Evolutionary conservation across 2,113 vertebrate genomes (phyloP).

Genomic region (Psephotus haematonotus): DNA sequence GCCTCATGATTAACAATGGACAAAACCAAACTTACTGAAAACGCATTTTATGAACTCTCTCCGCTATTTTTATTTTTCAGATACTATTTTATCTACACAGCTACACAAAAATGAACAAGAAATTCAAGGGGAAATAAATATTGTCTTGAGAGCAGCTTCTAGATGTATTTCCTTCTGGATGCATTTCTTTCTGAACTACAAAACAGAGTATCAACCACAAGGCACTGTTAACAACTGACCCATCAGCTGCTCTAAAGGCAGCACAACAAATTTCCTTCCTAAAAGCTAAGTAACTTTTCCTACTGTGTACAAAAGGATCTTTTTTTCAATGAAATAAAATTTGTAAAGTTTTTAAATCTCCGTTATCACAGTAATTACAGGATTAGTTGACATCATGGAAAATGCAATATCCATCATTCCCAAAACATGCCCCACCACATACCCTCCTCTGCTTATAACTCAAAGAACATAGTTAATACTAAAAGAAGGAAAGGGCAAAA

Average conservation of each 20-base stretch:
- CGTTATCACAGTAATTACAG: background rate
- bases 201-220: rapidly evolving
- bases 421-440: background rate
- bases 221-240: background rate
- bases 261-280: background rate
- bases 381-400: background rate
- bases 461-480: background rate
- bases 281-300: background rate
- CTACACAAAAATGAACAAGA: background rate
- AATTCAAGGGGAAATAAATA: background rate
- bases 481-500: background rate
- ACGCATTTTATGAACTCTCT: background rate
- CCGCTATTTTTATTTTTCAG: background rate
- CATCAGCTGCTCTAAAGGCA: background rate
- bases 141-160: background rate
- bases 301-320: background rate
- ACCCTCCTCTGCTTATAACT: background rate
- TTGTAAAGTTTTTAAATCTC: background rate
- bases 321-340: background rate
- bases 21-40: background rate
- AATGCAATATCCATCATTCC: background rate
- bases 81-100: background rate
- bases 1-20: background rate
- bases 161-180: background rate
- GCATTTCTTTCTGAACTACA: background rate